Evolutionary conservation across 1,140 invertebrate genomes (phyloP), one percentile per base, ranked within the genome.

Genomic region (Ylistrum balloti): DNA sequence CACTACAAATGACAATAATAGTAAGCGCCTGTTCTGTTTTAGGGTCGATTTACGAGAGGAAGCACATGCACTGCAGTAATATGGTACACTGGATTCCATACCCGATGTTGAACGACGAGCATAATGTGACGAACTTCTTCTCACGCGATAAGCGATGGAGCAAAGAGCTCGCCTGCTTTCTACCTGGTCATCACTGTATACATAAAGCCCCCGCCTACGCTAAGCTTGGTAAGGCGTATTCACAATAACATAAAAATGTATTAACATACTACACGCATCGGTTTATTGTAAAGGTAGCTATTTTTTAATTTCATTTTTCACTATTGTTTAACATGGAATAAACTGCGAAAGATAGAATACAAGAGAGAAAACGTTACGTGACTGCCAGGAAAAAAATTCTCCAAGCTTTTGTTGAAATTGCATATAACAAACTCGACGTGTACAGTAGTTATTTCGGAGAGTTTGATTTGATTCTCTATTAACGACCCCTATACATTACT

Each of bases 31-130:
- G 35, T 56, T 45, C 5, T 88, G 33, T 92, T 92, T 33, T 85
- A 94, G 94, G 93, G 0, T 20, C 10, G 33, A 91, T 92, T 7
- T 94, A 91, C 32, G 94, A 94, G 33, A 74, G 88, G 2, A 94
- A 94, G 86, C 13, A 88, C 17, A 88, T 91, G 20, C 86, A 93
- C 90, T 94, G 94, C 87, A 92, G 91, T 86, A 94, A 93, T 89
- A 90, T 93, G 86, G 34, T 94, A 17, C 94, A 94, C 88, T 93
- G 94, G 92, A 89, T 92, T 38, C 91, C 92, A 22, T 94, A 94
- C 89, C 91, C 90, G 5, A 48, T 93, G 28, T 74, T 91, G 41
- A 93, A 92, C 41, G 86, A 91, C 32, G 91, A 91, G 9, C n/a
- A 34, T 28, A 90, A 91, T 28, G 41, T 91, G 0, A 91, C 92